Base-by-base conservation (phyloP, 2,113 vertebrate species). In the Lutjanus erythropterus region DNA sequence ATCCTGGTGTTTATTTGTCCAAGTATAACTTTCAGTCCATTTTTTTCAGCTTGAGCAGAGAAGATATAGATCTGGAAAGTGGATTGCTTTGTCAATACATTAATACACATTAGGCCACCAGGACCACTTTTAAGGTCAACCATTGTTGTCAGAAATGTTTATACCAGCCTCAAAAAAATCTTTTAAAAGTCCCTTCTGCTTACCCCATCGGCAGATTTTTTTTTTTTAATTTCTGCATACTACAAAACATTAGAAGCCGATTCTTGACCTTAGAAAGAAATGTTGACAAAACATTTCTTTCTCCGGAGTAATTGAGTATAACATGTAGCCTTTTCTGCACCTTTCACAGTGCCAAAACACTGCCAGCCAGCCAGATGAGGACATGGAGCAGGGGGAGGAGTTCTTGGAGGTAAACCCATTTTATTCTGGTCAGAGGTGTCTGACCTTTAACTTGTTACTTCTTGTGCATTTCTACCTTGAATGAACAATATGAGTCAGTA, bases 321-420 rank as follows among this genome's bases (percentile, higher is more conserved):
- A 68, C 10, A 21, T n/a, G 2, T 10, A 25, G 19, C 14, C 2
- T 58, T 67, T 85, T 75, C 15, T 71, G 15, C 42, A 71, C 35
- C 37, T 71, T 6, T 85, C 39, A 33, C 66, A 93, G 94, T 18
- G 9, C 73, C 79, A 81, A 39, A 41, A 50, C 6, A 10, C 59
- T 56, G 37, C 81, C 61, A 71, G 42, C 18, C 72, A 59, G 55
- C 55, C 21, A 15, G 64, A 70, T 1, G 81, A 78, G 52, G 80
- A 84, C 52, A 66, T 66, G 76, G 49, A 86, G 19, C 76, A 87
- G 31, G 76, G 18, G 2, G 89, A 87, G 18, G 66, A 88, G 58
- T 89, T 80, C 80, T 73, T 89, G 62, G 90, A 93, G 94, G 95
- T 95, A 86, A 86, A 52, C 23, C 0, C 4, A 10, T 55, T 53